Conservation (phyloP, 2,888 invertebrate species). For the Torymus auratus region DNA sequence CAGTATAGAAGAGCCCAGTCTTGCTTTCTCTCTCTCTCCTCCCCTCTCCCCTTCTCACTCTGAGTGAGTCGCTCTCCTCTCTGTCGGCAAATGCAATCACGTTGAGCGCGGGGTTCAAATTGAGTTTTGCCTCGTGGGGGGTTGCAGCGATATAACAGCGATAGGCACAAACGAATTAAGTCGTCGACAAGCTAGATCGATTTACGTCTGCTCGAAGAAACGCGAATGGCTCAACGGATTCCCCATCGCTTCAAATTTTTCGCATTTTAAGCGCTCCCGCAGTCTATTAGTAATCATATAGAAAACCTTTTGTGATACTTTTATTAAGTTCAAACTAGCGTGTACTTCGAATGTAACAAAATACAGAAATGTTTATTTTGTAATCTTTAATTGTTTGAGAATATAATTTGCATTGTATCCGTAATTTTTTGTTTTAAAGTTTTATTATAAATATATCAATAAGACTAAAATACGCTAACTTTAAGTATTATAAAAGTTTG, state of each 20-base stretch:
- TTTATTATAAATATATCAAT: no score
- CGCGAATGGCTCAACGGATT: constrained; percentile 52
- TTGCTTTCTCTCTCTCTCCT: constrained; percentile 9
- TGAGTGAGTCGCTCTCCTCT: background rate
- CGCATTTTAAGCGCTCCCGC: constrained; percentile 47
- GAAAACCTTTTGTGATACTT: constrained; percentile 32
- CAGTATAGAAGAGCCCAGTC: constrained; percentile 35
- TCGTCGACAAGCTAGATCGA: constrained; percentile 60
- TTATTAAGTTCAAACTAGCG: constrained; percentile 11
- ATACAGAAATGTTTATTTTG: background rate
- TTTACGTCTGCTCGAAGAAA: constrained; percentile 61
- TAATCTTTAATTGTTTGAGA: no score
- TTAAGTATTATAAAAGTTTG: no score
- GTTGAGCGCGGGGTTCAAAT: constrained; percentile 61
- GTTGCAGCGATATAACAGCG: constrained; percentile 63
- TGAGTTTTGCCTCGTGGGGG: constrained; percentile 61
- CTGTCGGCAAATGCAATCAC: constrained; percentile 61
- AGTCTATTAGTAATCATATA: constrained; percentile 39
- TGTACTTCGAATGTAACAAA: background rate
- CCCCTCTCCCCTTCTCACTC: constrained; percentile 31
- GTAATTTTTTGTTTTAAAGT: no score
- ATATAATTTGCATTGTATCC: no score
- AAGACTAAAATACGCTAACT: no score
- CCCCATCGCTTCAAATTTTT: constrained; percentile 52
- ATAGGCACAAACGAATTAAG: constrained; percentile 65